Conservation (phyloP, 2,888 invertebrate species). For the Apotomis capreana region DNA sequence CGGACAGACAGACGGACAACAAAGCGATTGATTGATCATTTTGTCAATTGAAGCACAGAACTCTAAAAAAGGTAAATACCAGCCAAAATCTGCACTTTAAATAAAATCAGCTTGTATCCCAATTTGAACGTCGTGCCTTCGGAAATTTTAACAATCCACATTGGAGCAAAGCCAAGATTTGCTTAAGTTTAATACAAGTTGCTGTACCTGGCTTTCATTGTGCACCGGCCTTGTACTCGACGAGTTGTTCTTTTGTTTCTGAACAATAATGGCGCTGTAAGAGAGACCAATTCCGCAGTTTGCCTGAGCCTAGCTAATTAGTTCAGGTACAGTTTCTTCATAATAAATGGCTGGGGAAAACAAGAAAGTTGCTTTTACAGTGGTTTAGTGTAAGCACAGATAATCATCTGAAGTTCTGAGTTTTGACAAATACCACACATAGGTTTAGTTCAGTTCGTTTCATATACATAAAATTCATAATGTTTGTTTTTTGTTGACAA, state of each 20-base stretch:
- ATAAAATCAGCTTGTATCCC: slow-evolving; percentile 16
- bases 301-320: slow-evolving; percentile 37
- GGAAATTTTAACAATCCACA: slow-evolving; percentile 25
- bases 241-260: slow-evolving; percentile 36
- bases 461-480: too few species aligned
- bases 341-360: slow-evolving; percentile 29
- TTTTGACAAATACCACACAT: neutral
- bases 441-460: too few species aligned
- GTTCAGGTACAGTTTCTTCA: slow-evolving; percentile 31
- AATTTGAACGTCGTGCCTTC: slow-evolving; percentile 20
- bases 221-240: slow-evolving; percentile 12
- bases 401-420: neutral
- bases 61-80: neutral
- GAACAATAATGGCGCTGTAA: slow-evolving; percentile 32
- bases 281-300: slow-evolving; percentile 39
- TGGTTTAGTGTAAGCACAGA: neutral
- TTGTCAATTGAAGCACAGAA: too few species aligned
- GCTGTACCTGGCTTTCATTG: slow-evolving; percentile 23
- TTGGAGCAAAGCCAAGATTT: slow-evolving; percentile 31
- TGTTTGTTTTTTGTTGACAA: too few species aligned
- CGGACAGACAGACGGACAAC: neutral
- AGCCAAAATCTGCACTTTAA: neutral
- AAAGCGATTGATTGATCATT: too few species aligned
- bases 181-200: slow-evolving; percentile 35
- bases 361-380: slow-evolving; percentile 1